Conservation (phyloP, 2,113 vertebrate genomes). For the Alligator sinensis region DNA sequence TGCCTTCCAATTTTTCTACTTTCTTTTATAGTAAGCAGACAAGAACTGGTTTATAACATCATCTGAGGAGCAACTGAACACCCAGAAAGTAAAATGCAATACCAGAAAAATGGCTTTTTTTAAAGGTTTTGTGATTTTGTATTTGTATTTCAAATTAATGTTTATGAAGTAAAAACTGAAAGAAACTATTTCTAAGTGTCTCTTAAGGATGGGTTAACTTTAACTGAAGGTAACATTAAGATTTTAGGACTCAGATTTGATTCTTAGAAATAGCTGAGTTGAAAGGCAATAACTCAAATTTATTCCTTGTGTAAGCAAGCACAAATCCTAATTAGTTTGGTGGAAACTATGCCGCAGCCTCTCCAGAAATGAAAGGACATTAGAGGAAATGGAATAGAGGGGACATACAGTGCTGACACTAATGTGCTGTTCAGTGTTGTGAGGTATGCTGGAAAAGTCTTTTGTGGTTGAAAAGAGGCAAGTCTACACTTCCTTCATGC, state of each 20-base stretch:
- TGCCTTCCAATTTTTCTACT: not conserved
- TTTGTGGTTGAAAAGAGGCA: not conserved
- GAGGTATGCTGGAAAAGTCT: not conserved
- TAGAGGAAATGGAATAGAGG: not conserved
- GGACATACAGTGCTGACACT: not conserved
- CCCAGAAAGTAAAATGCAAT: not conserved
- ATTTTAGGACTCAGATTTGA: not conserved
- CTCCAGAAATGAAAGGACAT: not conserved
- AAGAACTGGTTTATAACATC: not conserved
- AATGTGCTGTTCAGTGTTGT: not conserved
- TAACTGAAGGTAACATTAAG: not conserved
- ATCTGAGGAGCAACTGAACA: not conserved
- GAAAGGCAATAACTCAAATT: not conserved
- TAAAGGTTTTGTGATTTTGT: not conserved
- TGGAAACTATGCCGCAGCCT: not conserved
- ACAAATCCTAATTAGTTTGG: not conserved
- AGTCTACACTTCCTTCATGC: too few relatives aligned
- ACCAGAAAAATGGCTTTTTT: not conserved
- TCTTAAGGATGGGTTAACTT: not conserved
- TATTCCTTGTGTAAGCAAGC: not conserved
- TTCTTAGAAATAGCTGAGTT: not conserved
- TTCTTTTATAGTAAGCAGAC: not conserved
- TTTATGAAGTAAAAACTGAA: not conserved
- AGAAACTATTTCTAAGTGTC: not conserved
- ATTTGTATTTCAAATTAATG: not conserved